Base-by-base conservation (phyloP, 2,113 vertebrate species). In the Phainopepla nitens region DNA sequence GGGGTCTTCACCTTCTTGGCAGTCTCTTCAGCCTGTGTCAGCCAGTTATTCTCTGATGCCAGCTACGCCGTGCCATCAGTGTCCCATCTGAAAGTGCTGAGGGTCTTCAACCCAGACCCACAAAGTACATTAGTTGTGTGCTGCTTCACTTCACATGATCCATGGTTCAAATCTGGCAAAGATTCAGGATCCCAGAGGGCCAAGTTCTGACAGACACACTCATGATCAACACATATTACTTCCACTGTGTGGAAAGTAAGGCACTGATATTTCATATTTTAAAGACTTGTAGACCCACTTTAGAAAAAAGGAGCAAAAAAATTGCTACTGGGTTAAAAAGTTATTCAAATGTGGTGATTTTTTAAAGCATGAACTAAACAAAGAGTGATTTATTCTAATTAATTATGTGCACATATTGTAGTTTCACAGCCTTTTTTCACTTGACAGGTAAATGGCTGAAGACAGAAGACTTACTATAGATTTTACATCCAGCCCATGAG, bases 401-500 rank as follows among this genome's bases (percentile, higher is more conserved):
- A 95, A 95, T 96, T 97, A 95, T 94, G 77, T 95, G 47, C 56
- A 72, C n/a, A 47, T 69, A 92, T 33, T 91, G 9, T 89, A 82
- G 44, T 88, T 97, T 95, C 66, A 92, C 50, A 91, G 15, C 45
- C 27, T 92, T 56, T 95, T 98, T 97, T 96, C 56, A 92, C 92
- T 97, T 97, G 94, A 96, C 93, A 98, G 96, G 97, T 98, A 98
- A 98, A 97, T 94, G 89, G 95, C 84, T 95, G 95, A 97, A 98
- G 96, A 97, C 71, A 91, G 97, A 97, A 97, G 87, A 97, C 91
- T 96, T 98, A 97, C 96, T 97, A 97, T 81, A 97, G 96, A 96
- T 98, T 98, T 98, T 97, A 90, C 44, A 98, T 98, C 96, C 96
- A 98, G 93, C 91, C 96, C 93, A 90, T 93, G 95, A 98, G 98